phyloP scores from a whole-genome alignment of 2,888 invertebrate species.

The Drosophila gaucha region DNA sequence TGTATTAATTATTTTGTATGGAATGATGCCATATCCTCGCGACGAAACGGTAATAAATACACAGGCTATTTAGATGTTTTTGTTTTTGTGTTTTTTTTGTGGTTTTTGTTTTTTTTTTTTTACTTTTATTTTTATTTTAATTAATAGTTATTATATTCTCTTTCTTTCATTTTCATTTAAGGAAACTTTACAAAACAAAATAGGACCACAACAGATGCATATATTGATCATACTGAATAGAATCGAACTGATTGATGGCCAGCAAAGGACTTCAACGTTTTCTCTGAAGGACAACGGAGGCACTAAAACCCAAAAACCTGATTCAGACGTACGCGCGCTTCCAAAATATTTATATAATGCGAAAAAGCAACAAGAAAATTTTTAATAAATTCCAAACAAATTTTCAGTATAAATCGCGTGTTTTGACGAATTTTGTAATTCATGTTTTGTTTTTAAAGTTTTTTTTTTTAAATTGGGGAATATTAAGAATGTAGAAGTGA shows the following conservation, averaged over 20 bases:
- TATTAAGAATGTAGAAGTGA: constrained; percentile 39
- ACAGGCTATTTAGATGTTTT: constrained; percentile 58
- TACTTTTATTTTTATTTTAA: constrained; percentile 68
- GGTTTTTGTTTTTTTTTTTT: constrained; percentile 65
- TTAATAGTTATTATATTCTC: constrained; percentile 71
- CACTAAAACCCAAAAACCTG: constrained; percentile 74
- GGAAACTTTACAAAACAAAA: constrained; percentile 83
- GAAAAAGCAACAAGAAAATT: constrained; percentile 14
- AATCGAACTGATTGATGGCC: constrained; percentile 68
- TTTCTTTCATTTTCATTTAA: constrained; percentile 66
- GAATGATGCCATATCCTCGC: not conserved
- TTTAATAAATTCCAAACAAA: constrained; percentile 21
- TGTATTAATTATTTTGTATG: not conserved
- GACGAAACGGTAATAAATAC: constrained; percentile 32
- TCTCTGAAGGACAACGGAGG: constrained; percentile 71
- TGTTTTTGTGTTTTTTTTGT: constrained; percentile 59
- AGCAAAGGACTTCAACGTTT: constrained; percentile 67
- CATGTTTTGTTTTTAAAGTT: not conserved
- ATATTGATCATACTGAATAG: constrained; percentile 68
- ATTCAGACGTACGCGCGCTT: constrained; percentile 44
- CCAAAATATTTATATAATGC: constrained; percentile 25
- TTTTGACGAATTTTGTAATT: constrained; percentile 3
- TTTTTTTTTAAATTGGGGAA: constrained; percentile 17
- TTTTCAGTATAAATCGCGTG: constrained; percentile 20
- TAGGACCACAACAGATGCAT: constrained; percentile 79